These are phyloP conservation scores for Didymodactylos carnosus DNA, from an alignment of 2,888 invertebrate species.

Conservation along the genomic window DNA sequence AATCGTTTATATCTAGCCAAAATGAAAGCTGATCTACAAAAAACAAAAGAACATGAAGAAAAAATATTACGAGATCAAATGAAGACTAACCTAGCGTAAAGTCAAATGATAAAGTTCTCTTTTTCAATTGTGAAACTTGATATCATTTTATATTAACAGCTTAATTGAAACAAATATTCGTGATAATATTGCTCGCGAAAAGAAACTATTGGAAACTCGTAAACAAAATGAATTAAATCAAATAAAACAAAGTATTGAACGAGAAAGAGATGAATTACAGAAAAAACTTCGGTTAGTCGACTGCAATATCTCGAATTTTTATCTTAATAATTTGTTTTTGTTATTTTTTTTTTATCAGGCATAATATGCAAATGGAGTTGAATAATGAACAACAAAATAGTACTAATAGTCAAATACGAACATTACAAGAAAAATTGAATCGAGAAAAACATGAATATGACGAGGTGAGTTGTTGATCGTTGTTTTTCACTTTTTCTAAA, in stretches of 20 bases:
- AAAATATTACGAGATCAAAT: neutral
- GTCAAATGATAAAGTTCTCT: too few relatives aligned
- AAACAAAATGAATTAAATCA: neutral
- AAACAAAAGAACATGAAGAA: neutral
- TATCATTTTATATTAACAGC: neutral
- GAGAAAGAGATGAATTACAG: neutral
- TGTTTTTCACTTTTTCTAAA: neutral
- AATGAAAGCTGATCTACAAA: neutral
- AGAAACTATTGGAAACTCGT: neutral
- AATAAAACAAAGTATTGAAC: neutral
- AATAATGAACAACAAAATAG: neutral
- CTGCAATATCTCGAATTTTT: neutral
- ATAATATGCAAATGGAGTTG: neutral
- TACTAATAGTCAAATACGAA: neutral
- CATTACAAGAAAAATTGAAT: neutral
- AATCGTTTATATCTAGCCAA: neutral
- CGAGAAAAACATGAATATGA: neutral
- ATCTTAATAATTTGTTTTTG: neutral
- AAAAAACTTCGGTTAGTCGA: neutral
- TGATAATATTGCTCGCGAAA: neutral
- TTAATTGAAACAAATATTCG: neutral
- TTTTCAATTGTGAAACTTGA: too few relatives aligned
- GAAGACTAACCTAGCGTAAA: neutral
- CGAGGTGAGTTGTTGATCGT: neutral
- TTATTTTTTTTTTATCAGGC: neutral